Evolutionary conservation across 1,140 invertebrate genomes (phyloP).

Genomic region (Grapholita molesta): DNA sequence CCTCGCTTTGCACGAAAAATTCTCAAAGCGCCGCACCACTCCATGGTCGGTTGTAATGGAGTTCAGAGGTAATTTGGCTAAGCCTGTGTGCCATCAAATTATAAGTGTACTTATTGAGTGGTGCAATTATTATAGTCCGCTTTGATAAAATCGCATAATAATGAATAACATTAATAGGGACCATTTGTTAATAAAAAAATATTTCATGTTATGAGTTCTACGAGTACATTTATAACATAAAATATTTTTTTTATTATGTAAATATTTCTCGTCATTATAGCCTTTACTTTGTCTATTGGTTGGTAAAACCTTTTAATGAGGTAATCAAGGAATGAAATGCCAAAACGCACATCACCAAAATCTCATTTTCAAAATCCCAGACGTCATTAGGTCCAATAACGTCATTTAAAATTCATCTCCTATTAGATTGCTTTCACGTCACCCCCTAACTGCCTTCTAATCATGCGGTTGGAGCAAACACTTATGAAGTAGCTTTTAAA

Average conservation of each 20-base stretch:
- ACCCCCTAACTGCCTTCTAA: constrained; percentile 53
- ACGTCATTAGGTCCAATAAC: constrained; percentile 18
- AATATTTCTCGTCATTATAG: no score
- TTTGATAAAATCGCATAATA: no score
- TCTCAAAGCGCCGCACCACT: constrained; percentile 24
- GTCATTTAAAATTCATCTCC: constrained; percentile 25
- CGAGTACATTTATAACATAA: no score
- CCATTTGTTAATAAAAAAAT: no score
- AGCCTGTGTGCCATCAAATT: background rate
- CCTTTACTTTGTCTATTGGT: no score
- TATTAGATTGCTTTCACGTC: constrained; percentile 15
- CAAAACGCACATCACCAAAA: background rate
- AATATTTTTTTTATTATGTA: no score
- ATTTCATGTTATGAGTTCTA: no score
- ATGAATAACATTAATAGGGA: no score
- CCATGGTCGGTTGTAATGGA: constrained; percentile 23
- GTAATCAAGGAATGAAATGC: background rate
- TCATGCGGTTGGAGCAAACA: constrained; percentile 40
- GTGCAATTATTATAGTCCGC: background rate
- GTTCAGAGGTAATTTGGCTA: constrained; percentile 22
- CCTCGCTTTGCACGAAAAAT: constrained; percentile 35
- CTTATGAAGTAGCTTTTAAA: constrained; percentile 54
- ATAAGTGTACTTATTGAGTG: background rate
- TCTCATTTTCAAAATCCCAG: constrained; percentile 1
- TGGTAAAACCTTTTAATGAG: background rate